phyloP scores from a whole-genome alignment of 2,888 invertebrate genomes.

The Stictocephala bisonia region DNA sequence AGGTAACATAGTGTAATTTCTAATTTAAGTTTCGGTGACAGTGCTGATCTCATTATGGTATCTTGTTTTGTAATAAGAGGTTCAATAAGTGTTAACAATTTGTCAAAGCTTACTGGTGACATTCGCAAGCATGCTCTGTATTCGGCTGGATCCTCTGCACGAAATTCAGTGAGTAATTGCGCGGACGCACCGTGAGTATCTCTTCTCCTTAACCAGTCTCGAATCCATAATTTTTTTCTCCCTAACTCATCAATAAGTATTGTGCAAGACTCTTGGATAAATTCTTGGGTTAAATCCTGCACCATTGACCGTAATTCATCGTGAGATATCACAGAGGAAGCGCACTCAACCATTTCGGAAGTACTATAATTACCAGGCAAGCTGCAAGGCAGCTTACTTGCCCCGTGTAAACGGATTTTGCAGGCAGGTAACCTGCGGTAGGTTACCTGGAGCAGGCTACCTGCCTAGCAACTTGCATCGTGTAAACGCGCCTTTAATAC shows the following conservation, averaged over 20 bases:
- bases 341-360: neutral
- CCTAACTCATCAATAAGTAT: neutral
- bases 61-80: too few species aligned
- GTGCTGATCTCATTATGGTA: too few species aligned
- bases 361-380: neutral
- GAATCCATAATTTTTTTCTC: neutral
- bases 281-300: neutral
- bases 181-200: neutral
- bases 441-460: too few species aligned
- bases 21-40: too few species aligned
- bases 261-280: neutral
- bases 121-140: too few species aligned
- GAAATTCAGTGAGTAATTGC: conserved; percentile 21
- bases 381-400: neutral
- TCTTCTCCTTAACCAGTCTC: neutral
- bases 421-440: too few species aligned
- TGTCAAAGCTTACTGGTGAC: too few species aligned
- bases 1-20: too few species aligned
- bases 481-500: too few species aligned
- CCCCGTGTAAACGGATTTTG: neutral
- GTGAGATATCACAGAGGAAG: neutral
- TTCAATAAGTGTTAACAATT: too few species aligned
- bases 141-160: conserved; percentile 15
- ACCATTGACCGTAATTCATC: neutral
- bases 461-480: too few species aligned